Evolutionary conservation across 1,140 invertebrate species (phyloP), one percentile per base, ranked within the genome.

Genomic region (Lanistes nyassanus): DNA sequence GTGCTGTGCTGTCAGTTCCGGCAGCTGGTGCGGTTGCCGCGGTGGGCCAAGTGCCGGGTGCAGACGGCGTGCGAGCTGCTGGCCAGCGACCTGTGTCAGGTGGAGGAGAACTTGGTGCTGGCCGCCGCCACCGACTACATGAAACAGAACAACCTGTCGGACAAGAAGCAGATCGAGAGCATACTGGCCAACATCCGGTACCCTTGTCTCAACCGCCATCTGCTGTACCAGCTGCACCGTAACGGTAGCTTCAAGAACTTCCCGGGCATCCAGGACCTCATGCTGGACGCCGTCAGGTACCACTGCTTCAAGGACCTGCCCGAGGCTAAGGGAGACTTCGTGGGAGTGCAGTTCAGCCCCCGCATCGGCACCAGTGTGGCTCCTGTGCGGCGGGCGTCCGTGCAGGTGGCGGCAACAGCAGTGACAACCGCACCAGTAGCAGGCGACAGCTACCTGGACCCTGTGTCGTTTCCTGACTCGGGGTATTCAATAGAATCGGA

Each of bases 201-300:
- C 78, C 86, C 86, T 2, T 75, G 85, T 16, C 81, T 87, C 23
- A 81, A 85, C 70, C 76, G 83, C 64, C 75, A 83, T 74, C 84
- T 87, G 47, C 78, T 87, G 23, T 87, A 87, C 73, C 85, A 86
- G 73, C 79, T 87, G 68, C 80, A 86, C 62, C 85, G 85, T 74
- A 85, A 86, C 69, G 81, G 81, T 66, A 83, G 83, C 68, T 87
- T 87, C 77, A 84, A 84, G 78, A 87, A 87, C 74, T 87, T 87
- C 79, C 86, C 86, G 0, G 79, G 79, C 58, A 82, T 87, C 6
- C 84, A 86, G 74, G 83, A 80, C 29, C 81, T 85, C 19, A 81
- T 87, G 29, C 80, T 84, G 64, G 80, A 80, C 58, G 86, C 86
- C 42, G 80, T 87, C 2, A 80, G 79, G 56, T 87, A 83, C 76